phyloP scores from a whole-genome alignment of 1,140 invertebrate genomes.

The Calycopis cecrops region DNA sequence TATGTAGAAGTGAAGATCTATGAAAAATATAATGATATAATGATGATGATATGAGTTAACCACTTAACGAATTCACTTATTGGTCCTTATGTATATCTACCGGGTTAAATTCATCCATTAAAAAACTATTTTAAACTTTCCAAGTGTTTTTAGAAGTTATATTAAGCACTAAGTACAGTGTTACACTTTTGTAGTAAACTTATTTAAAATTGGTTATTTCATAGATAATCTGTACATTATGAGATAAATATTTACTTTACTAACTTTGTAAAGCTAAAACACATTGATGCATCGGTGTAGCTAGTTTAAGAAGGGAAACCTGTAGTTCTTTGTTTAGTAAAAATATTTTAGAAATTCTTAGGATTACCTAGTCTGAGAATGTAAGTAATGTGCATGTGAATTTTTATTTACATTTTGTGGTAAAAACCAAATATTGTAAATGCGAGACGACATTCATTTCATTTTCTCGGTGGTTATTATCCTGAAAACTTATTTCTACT shows the following conservation, averaged over 20 bases:
- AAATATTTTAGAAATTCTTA: too few relatives aligned
- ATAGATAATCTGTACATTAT: not conserved
- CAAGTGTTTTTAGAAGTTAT: not conserved
- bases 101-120: not conserved
- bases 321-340: too few relatives aligned
- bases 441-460: too few relatives aligned
- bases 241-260: not conserved
- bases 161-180: not conserved
- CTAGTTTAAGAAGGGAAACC: too few relatives aligned
- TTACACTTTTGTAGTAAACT: not conserved
- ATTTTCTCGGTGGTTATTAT: too few relatives aligned
- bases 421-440: too few relatives aligned
- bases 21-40: not conserved
- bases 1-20: not conserved
- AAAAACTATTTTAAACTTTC: not conserved
- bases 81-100: slow-evolving; percentile 1
- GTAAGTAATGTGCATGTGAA: too few relatives aligned
- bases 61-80: not conserved
- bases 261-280: not conserved
- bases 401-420: too few relatives aligned
- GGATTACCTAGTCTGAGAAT: too few relatives aligned
- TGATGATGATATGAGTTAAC: slow-evolving; percentile 5
- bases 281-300: not conserved
- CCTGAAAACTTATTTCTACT: too few relatives aligned
- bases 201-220: not conserved